Conservation (phyloP, 2,888 invertebrate genomes). For the Epirrhoe alternata region DNA sequence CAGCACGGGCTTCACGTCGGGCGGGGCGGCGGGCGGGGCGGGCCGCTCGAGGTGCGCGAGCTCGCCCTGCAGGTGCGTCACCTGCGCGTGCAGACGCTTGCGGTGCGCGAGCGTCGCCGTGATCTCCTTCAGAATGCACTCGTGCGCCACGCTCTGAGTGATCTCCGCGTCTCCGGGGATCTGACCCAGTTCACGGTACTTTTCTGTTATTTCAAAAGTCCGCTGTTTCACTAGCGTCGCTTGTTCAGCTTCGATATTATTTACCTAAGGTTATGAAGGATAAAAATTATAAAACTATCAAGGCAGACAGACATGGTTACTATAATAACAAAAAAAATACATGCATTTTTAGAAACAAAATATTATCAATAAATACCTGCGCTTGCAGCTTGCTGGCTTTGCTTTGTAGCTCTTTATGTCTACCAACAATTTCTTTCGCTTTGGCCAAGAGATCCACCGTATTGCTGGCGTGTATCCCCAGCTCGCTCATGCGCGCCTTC, state of each 20-base stretch:
- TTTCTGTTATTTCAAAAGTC: conserved; percentile 91
- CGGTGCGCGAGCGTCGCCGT: conserved; percentile 92
- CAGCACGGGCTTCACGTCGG: conserved; percentile 82
- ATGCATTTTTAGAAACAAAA: conserved; percentile 14
- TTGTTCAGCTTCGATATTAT: conserved; percentile 91
- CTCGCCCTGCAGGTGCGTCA: conserved; percentile 91
- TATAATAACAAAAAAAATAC: conserved; percentile 2
- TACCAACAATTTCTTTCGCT: conserved; percentile 95
- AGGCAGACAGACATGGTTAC: conserved; percentile 7
- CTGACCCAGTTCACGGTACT: conserved; percentile 85
- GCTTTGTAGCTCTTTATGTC: conserved; percentile 96
- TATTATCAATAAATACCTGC: conserved; percentile 85
- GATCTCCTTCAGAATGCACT: conserved; percentile 94
- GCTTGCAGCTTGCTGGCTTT: conserved; percentile 94
- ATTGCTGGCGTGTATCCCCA: conserved; percentile 94
- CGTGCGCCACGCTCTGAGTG: conserved; percentile 89
- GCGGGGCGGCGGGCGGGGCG: conserved; percentile 6
- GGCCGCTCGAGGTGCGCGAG: conserved; percentile 89
- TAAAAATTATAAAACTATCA: conserved; percentile 30
- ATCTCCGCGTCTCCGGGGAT: conserved; percentile 84
- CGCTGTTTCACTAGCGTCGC: conserved; percentile 89
- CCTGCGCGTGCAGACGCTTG: conserved; percentile 93
- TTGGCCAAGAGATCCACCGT: conserved; percentile 94
- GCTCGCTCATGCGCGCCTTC: conserved; percentile 95
- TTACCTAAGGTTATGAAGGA: conserved; percentile 69